Base-by-base conservation (phyloP, 2,113 vertebrate genomes). In the Nesoenas mayeri region DNA sequence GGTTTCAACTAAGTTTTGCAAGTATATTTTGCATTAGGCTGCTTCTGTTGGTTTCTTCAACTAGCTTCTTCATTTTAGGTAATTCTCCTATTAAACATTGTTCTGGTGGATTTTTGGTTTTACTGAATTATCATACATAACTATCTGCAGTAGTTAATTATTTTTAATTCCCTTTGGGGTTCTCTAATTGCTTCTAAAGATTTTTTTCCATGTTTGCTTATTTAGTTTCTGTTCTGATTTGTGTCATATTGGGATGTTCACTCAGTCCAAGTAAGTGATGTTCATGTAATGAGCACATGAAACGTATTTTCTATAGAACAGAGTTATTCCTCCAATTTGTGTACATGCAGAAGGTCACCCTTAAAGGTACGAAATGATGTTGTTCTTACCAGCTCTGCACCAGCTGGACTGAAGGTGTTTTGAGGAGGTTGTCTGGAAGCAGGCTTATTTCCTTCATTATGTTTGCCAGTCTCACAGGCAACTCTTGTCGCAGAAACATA, bases 381-480 rank as follows among this genome's bases (percentile, higher is more conserved):
- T 50, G n/a, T 53, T 85, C 98, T 96, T 98, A 99, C 99, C 99
- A 99, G 98, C 99, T 99, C 97, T 99, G 99, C 29, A 99, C 99
- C 97, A 99, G 90, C 5, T 98, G 98, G 96, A 99, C 99, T 5
- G 99, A 99, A 53, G 99, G 99, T 10, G 99, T 99, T 95, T 98
- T 98, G 47, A 99, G 97, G 79, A 99, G 97, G 95, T 99, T 99
- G 95, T 99, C 99, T 32, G 99, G 99, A 93, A 99, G 98, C 75
- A 99, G 96, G 93, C 99, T 99, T 91, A 99, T 99, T 98, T 99
- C 99, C 96, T 99, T 99, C 99, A 99, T 99, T 84, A 99, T 99
- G 95, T 99, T 99, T 91, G 99, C 99, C 97, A 99, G 62, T 95
- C 99, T 98, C 80, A 99, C 99, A 34, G 99, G 99, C 53, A 99